Conservation (phyloP, 2,888 invertebrate species). For the Rhagium mordax region DNA sequence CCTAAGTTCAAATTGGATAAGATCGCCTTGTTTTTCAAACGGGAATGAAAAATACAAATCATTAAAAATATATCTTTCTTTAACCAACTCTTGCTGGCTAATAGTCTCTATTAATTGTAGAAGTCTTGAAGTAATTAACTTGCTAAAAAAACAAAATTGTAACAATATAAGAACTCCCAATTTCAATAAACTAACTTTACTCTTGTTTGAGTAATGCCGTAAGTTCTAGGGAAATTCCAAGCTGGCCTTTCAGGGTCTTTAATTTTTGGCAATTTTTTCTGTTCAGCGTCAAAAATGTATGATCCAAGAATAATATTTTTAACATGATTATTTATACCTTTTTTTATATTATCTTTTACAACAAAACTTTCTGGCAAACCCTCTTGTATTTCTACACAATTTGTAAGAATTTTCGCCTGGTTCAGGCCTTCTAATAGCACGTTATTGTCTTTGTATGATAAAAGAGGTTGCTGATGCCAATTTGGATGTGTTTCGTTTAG, state of each 20-base stretch:
- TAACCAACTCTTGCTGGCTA: constrained; percentile 72
- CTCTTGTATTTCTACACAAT: constrained; percentile 78
- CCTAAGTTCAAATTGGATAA: constrained; percentile 77
- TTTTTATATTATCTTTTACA: constrained; percentile 67
- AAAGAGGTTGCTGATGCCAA: constrained; percentile 77
- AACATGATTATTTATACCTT: constrained; percentile 75
- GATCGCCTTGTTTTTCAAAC: constrained; percentile 75
- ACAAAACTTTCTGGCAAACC: constrained; percentile 76
- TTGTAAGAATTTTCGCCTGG: constrained; percentile 88
- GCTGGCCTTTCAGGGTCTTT: constrained; percentile 81
- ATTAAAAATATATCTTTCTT: constrained; percentile 74
- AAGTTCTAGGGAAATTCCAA: constrained; percentile 79
- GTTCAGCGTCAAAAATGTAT: constrained; percentile 84
- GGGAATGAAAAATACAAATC: constrained; percentile 74
- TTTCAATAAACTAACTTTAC: constrained; percentile 55
- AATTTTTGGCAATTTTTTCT: constrained; percentile 82
- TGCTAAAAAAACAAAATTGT: constrained; percentile 71
- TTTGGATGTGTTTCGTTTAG: constrained; percentile 77
- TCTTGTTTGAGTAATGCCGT: constrained; percentile 82
- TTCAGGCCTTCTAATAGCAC: constrained; percentile 81
- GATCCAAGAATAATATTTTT: constrained; percentile 77
- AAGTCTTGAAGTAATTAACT: constrained; percentile 77
- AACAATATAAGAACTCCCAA: neutral
- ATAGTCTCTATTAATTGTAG: constrained; percentile 80
- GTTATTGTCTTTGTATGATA: constrained; percentile 75